Percentiles rank a stretch among this genome's conserved stretches.
Evolutionary conservation across 2,797 vertebrate genomes (phyloP).

Genomic region (Clarias fuscus): DNA sequence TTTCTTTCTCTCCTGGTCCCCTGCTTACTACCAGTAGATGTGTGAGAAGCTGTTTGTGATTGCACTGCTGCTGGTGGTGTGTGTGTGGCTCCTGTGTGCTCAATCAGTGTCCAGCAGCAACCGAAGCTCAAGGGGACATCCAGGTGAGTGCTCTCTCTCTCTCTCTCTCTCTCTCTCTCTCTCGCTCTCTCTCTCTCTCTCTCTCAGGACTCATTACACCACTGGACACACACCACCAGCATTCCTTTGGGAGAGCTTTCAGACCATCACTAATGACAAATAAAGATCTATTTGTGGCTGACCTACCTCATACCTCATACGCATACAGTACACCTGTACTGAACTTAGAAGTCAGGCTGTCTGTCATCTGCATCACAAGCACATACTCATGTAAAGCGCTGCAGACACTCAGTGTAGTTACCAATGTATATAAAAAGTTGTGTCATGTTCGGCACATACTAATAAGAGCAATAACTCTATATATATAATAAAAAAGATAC

Average conservation of each 20-base stretch:
- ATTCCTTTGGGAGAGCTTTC: conserved; percentile 36
- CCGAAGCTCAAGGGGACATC: conserved; percentile 70
- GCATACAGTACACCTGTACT: not conserved
- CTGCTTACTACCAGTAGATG: conserved; percentile 54
- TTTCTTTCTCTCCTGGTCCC: conserved; percentile 5
- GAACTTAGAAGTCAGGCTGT: not conserved
- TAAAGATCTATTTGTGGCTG: conserved; percentile 43
- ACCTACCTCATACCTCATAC: not conserved
- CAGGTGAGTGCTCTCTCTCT: conserved; percentile 58
- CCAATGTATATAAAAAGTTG: not conserved
- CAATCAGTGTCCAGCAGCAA: conserved; percentile 74
- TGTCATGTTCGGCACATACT: not conserved
- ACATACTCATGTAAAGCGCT: not conserved
- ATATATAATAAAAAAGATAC: not conserved
- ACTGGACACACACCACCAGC: conserved; percentile 62
- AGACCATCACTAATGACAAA: conserved; percentile 45
- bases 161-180: conserved; percentile 37
- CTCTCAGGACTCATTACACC: conserved; percentile 69
- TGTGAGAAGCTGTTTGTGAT: conserved; percentile 57
- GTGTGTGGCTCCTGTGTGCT: conserved; percentile 62
- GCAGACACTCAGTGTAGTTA: not conserved
- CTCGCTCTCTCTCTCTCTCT: conserved; percentile 22
- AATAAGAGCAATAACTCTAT: not conserved
- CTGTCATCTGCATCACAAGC: not conserved
- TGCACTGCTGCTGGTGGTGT: conserved; percentile 63